Evolutionary conservation across 2,888 invertebrate genomes (phyloP), one percentile per base, ranked within the genome.

Genomic region (Caenorhabditis macrosperma): DNA sequence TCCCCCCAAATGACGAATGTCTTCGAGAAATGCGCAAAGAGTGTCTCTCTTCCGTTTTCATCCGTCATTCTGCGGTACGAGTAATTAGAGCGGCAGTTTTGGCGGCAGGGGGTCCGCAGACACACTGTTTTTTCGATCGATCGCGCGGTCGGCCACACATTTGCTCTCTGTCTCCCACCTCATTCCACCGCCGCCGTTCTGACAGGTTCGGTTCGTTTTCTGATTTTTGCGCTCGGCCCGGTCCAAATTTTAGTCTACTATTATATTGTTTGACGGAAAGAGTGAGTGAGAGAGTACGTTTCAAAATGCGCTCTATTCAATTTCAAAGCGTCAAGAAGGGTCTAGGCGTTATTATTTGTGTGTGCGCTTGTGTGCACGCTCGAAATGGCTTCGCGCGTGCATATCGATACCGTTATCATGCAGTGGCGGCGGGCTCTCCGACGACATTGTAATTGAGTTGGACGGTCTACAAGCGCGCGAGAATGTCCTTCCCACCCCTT

Each of bases 381-480:
- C 57, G 71, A 22, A 41, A 33, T 48, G 46, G 20, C 59, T 41
- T 46, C 46, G 57, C 48, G 57, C 63, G 24, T 74, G 59, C 59
- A 57, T 74, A 66, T 74, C 57, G 59, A 10, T 74, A 59, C 41
- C 74, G 50, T 74, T 74, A 74, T 74, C 74, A 74, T 64, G 61
- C 55, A 12, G 30, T 22, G 26, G 52, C 17, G 44, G 17, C 44
- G 44, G 44, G 50, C 50, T 61, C 38, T 26, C 38, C 20, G 35
- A 38, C 55, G 74, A 74, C 74, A 74, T 33, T 72, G 72, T 72
- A 74, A 74, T 64, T 66, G 74, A 74, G 74, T 61, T 46, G 71
- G 61, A 60, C 41, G 35, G 69, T 41, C 71, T 55, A 57, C 57
- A 54, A 9, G 71, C 74, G 72, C 72, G 74, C 64, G 74, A 74